phyloP scores from a whole-genome alignment of 2,797 vertebrate genomes.

The Pangasius mekongensis region DNA sequence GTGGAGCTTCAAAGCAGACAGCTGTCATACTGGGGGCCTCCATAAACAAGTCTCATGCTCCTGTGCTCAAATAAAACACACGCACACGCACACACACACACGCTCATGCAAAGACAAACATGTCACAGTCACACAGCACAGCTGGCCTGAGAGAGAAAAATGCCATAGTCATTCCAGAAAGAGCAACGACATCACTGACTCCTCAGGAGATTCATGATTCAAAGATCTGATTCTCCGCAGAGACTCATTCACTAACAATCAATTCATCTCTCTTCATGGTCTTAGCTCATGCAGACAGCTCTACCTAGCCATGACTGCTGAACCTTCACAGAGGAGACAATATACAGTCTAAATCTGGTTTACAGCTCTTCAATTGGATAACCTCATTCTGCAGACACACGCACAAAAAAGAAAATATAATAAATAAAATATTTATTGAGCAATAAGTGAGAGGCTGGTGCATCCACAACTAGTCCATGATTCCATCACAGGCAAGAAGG shows the following conservation, averaged over 20 bases:
- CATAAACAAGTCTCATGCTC: slow-evolving; percentile 55
- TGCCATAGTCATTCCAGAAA: slow-evolving; percentile 33
- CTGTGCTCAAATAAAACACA: slow-evolving; percentile 54
- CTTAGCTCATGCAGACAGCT: slow-evolving; percentile 41
- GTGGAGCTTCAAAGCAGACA: slow-evolving; percentile 58
- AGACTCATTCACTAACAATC: slow-evolving; percentile 47
- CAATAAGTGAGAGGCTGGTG: slow-evolving; percentile 23
- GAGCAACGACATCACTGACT: slow-evolving; percentile 37
- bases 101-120: slow-evolving; percentile 36
- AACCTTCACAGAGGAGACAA: slow-evolving; percentile 27
- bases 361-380: slow-evolving; percentile 21
- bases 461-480: neutral
- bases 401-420: slow-evolving; percentile 20
- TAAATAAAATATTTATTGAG: slow-evolving; percentile 41
- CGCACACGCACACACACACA: slow-evolving; percentile 35
- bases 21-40: slow-evolving; percentile 52
- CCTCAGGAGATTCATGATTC: slow-evolving; percentile 42
- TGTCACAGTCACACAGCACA: slow-evolving; percentile 34
- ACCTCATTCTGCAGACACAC: slow-evolving; percentile 19
- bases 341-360: slow-evolving; percentile 20
- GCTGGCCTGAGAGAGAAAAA: slow-evolving; percentile 44
- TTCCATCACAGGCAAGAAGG: slow-evolving; percentile 19
- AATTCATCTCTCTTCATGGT: slow-evolving; percentile 44
- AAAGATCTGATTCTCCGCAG: slow-evolving; percentile 36
- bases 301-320: slow-evolving; percentile 23